A percentile compares a stretch with the other conserved stretches of the same genome.
Evolutionary conservation across 2,113 vertebrate species (phyloP).

Genomic region (Loxodonta africana): DNA sequence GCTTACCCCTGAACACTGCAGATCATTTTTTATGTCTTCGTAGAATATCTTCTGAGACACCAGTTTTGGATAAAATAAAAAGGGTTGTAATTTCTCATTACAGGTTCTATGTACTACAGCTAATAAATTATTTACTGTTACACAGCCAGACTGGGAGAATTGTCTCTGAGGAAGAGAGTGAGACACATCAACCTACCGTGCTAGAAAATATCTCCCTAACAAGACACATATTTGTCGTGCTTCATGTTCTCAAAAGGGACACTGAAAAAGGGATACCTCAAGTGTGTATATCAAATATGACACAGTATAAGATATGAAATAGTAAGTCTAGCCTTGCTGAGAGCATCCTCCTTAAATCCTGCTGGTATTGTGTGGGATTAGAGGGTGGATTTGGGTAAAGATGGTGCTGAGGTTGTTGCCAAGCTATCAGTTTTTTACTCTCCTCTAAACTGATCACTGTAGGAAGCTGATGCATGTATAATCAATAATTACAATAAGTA

Average conservation of each 20-base stretch:
- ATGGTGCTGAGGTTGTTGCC: not conserved
- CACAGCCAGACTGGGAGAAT: not conserved
- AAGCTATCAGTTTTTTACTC: not conserved
- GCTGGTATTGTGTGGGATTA: not conserved
- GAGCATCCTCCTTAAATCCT: not conserved
- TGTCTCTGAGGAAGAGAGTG: not conserved
- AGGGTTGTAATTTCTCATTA: not conserved
- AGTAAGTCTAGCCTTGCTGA: not conserved
- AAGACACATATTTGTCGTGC: not conserved
- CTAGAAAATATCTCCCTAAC: conserved; percentile 10
- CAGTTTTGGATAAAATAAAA: not conserved
- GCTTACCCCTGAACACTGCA: not conserved
- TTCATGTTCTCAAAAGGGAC: not conserved
- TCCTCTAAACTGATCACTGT: not conserved
- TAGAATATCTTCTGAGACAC: not conserved
- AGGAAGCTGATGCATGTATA: not conserved
- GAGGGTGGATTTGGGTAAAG: not conserved
- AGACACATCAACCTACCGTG: not conserved
- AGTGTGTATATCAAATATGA: not conserved
- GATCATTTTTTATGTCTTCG: not conserved
- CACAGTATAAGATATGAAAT: not conserved
- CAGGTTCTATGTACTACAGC: not conserved
- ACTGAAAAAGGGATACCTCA: not conserved
- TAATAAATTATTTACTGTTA: not conserved
- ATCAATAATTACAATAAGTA: conserved; percentile 21